Base-by-base conservation (phyloP, 2,797 vertebrate species). In the Oreortyx pictus region DNA sequence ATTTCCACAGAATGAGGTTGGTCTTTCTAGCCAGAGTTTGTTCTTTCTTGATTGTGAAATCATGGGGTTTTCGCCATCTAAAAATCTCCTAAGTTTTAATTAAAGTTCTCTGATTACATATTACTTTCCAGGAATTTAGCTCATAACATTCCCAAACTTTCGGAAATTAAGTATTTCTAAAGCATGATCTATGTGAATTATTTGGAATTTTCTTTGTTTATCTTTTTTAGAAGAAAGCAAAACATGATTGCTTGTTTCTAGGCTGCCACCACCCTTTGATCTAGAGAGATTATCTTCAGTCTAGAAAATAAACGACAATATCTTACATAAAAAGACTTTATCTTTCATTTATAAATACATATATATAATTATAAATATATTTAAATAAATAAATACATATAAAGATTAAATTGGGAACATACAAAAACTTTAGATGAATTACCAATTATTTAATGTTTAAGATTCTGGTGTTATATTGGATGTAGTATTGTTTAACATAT, bases 91-190 rank as follows among this genome's bases (percentile, higher is more conserved):
- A 70, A 31, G 29, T 88, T 87, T 90, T 33, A 74, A 82, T 95
- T 24, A 60, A 78, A 50, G 24, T 82, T 71, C 31, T 74, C 57
- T 93, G 39, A 54, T 88, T 89, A 52, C 29, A n/a, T 80, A 85
- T 89, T 23, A 82, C 14, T 87, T 91, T 85, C 81, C 78, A 89
- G 75, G 47, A 93, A 89, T 86, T 94, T 91, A 76, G 18, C 60
- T 84, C 17, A 57, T 60, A 71, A 52, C 22, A 70, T 82, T 94
- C 44, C 24, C 84, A 61, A 87, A 56, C 67, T 89, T 91, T 80
- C 41, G 29, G 35, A 88, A 94, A 67, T 88, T 2, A 44, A 8
- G 19, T 27, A 22, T 52, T 75, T 94, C 82, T 61, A 71, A 88
- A 91, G 8, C 12, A 89, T 6, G 59, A 41, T 17, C 10, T 37